phyloP scores from a whole-genome alignment of 2,888 invertebrate species.

The Pediacus dermestoides region DNA sequence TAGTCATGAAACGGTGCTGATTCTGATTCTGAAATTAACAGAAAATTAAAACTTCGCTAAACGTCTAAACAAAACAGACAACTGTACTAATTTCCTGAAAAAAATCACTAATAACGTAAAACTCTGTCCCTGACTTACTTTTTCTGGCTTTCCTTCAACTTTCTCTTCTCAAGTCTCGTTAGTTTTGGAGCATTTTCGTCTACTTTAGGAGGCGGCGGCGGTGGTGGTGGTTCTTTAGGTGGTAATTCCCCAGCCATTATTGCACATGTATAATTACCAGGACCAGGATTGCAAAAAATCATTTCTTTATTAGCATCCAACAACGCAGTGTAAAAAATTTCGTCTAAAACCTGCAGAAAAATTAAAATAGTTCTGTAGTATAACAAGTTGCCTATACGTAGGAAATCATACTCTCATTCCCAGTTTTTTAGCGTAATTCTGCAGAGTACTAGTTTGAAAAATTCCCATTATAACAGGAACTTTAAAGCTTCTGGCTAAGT shows the following conservation, averaged over 20 bases:
- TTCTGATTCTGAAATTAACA: too few species aligned
- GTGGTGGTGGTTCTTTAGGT: constrained; percentile 25
- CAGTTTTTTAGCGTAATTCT: constrained; percentile 38
- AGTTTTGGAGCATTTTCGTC: not conserved
- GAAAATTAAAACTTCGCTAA: too few species aligned
- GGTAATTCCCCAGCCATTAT: constrained; percentile 43
- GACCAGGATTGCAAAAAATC: constrained; percentile 53
- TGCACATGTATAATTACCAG: constrained; percentile 52
- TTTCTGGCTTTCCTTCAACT: constrained; percentile 10
- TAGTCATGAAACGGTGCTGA: too few species aligned
- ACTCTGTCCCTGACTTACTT: constrained; percentile 3
- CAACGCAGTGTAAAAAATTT: constrained; percentile 51
- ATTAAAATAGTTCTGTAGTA: constrained; percentile 2
- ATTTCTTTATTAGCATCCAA: constrained; percentile 43
- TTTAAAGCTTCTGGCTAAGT: constrained; percentile 41
- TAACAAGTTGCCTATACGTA: constrained; percentile 9
- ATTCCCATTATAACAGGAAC: constrained; percentile 41
- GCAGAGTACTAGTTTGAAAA: constrained; percentile 35
- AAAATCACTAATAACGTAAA: too few species aligned
- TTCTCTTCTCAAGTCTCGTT: constrained; percentile 20
- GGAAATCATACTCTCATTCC: constrained; percentile 42
- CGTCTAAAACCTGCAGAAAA: constrained; percentile 24
- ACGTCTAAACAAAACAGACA: too few species aligned
- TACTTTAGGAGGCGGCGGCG: constrained; percentile 3
- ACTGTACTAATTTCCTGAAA: too few species aligned